Evolutionary conservation across 2,888 invertebrate genomes (phyloP).

Genomic region (Resseliella maxima): DNA sequence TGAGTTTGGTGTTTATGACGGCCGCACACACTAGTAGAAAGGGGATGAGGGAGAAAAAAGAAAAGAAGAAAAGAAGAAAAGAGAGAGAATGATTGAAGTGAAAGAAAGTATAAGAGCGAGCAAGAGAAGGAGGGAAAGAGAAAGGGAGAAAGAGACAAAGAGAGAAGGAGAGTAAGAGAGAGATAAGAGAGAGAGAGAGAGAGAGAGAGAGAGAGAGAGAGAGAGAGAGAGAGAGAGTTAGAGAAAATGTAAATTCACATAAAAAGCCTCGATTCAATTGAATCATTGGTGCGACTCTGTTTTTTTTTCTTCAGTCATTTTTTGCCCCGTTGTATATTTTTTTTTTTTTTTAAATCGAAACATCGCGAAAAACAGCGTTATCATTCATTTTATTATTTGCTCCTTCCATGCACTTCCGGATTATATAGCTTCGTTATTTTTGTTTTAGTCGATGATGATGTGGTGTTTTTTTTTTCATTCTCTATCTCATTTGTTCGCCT

Average conservation of each 20-base stretch:
- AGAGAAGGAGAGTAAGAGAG: too few relatives aligned
- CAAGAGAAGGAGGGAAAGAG: too few relatives aligned
- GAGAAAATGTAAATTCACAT: not conserved
- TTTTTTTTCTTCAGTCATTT: not conserved
- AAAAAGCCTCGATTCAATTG: not conserved
- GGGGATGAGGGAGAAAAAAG: too few relatives aligned
- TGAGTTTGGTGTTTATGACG: constrained; percentile 47
- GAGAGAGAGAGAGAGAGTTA: too few relatives aligned
- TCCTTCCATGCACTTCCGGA: constrained; percentile 31
- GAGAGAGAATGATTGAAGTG: too few relatives aligned
- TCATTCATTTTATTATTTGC: constrained; percentile 51
- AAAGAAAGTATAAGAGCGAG: too few relatives aligned
- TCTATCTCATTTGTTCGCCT: not conserved
- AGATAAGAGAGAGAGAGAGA: too few relatives aligned
- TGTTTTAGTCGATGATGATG: constrained; percentile 28
- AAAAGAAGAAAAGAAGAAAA: too few relatives aligned
- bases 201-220: too few relatives aligned
- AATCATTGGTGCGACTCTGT: not conserved
- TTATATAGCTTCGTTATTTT: constrained; percentile 37
- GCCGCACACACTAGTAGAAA: not conserved
- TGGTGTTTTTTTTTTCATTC: not conserved
- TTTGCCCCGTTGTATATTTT: not conserved
- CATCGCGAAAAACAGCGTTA: constrained; percentile 38
- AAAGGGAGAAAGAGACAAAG: too few relatives aligned
- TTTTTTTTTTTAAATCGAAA: not conserved